These are phyloP conservation scores for Forpus xanthops DNA, from an alignment of 2,797 vertebrate genomes.

Conservation along the genomic window DNA sequence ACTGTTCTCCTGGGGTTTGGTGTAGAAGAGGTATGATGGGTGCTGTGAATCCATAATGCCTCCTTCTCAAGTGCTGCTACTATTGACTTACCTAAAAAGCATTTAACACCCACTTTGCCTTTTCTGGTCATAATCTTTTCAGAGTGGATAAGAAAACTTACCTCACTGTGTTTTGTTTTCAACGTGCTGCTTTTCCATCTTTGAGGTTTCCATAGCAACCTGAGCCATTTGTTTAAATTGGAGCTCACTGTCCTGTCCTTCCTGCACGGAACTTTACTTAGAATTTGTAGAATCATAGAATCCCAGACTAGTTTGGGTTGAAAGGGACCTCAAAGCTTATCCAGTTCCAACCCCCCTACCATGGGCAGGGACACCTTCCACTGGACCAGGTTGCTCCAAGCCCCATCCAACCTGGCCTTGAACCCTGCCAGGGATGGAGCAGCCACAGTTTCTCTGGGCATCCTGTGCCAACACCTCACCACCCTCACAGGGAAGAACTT, in stretches of 20 bases:
- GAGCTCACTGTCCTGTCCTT: background rate
- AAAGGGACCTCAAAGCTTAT: background rate
- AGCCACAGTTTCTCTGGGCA: background rate
- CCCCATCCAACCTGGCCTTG: background rate
- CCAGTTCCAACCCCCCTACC: background rate
- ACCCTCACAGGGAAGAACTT: background rate
- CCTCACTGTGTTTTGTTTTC: constrained; percentile 49
- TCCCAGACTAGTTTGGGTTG: background rate
- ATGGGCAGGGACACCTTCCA: fast-evolving
- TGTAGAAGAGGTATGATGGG: background rate
- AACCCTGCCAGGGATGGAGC: background rate
- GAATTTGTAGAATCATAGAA: background rate
- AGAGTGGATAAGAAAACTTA: constrained; percentile 34
- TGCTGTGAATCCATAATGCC: background rate
- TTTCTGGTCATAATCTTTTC: constrained; percentile 69
- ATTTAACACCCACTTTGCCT: constrained; percentile 66
- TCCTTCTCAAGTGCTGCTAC: constrained; percentile 32
- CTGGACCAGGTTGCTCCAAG: background rate
- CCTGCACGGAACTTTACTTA: background rate
- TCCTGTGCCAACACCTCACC: background rate
- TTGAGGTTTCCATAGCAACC: constrained; percentile 65
- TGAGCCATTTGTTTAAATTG: constrained; percentile 47
- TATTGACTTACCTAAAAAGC: constrained; percentile 15
- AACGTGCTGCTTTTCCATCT: constrained; percentile 29
- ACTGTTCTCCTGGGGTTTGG: background rate